Percentiles rank a stretch among this genome's conserved stretches.
Conservation (phyloP, 1,140 invertebrate genomes). For the Pseudoatta argentina region DNA sequence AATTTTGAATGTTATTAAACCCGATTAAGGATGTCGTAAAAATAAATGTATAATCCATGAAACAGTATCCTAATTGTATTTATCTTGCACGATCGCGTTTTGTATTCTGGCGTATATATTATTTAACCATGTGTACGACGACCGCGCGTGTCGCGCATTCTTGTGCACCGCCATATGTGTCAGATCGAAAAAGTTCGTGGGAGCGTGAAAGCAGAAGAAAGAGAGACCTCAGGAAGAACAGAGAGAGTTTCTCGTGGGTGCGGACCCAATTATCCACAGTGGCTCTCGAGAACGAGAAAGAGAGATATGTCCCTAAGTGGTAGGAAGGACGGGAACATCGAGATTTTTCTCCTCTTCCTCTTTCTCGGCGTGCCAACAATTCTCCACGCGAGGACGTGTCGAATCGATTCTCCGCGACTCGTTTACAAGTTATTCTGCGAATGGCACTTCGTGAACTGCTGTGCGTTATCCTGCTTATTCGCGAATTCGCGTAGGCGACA, state of each 20-base stretch:
- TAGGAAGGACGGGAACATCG: conserved; percentile 55
- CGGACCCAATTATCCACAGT: conserved; percentile 73
- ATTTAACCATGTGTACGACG: neutral
- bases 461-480: conserved; percentile 50
- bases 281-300: conserved; percentile 70
- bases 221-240: conserved; percentile 13
- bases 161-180: conserved; percentile 14
- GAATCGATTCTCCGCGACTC: conserved; percentile 79
- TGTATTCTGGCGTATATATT: neutral
- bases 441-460: conserved; percentile 68
- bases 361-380: conserved; percentile 56
- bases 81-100: conserved; percentile 6
- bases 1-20: no score
- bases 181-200: conserved; percentile 36
- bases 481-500: conserved; percentile 27
- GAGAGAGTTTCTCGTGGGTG: conserved; percentile 62
- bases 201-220: conserved; percentile 11
- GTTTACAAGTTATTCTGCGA: conserved; percentile 71
- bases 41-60: neutral
- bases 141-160: conserved; percentile 1
- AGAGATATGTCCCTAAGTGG: conserved; percentile 58
- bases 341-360: conserved; percentile 66
- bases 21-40: no score
- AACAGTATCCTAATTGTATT: neutral
- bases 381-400: conserved; percentile 67